Percentiles rank a stretch among this genome's conserved stretches.
phyloP scores from a whole-genome alignment of 1,140 invertebrate species.

The Euschistus heros region DNA sequence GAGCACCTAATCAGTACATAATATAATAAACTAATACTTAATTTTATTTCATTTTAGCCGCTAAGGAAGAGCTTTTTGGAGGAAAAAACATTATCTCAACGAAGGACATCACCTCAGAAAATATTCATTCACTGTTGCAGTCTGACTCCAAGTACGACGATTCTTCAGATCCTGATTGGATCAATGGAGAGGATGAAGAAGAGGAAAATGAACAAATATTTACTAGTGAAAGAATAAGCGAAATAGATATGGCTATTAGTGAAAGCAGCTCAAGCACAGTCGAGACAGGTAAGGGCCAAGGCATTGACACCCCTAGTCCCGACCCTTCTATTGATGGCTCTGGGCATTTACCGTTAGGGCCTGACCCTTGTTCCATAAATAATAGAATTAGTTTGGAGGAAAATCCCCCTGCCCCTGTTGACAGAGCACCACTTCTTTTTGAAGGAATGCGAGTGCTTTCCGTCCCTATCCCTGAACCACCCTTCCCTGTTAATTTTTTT shows the following conservation, averaged over 20 bases:
- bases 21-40: neutral
- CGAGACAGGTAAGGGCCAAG: neutral
- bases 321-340: neutral
- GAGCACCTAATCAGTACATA: neutral
- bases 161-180: neutral
- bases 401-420: too few relatives aligned
- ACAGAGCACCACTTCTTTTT: neutral
- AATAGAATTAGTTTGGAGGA: too few relatives aligned
- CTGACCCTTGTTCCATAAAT: too few relatives aligned
- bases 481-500: neutral
- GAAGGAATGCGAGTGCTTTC: neutral
- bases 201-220: neutral
- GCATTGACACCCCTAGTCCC: neutral
- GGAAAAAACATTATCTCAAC: neutral
- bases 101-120: neutral
- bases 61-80: neutral
- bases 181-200: neutral
- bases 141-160: neutral
- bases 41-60: neutral
- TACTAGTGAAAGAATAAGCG: neutral
- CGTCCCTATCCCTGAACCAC: neutral
- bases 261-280: neutral
- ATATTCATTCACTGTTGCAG: neutral
- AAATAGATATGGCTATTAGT: neutral
- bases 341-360: too few relatives aligned